These are phyloP conservation scores for Clarias fuscus DNA, from an alignment of 2,797 vertebrate genomes.

Conservation along the genomic window DNA sequence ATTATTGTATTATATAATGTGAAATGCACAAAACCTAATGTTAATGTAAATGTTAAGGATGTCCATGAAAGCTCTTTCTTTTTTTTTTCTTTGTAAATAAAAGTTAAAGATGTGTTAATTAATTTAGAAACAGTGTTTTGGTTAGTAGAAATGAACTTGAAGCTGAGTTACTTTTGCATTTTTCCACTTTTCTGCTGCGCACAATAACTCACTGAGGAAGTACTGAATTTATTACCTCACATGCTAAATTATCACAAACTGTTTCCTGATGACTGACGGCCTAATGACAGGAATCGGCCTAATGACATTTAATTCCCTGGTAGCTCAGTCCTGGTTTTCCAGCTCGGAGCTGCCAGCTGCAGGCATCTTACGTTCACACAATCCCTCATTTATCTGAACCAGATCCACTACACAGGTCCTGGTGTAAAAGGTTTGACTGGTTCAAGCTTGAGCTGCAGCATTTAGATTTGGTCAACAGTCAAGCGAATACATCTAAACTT, in stretches of 20 bases:
- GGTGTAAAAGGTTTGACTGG: slow-evolving; percentile 31
- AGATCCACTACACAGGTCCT: slow-evolving; percentile 7
- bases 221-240: slow-evolving; percentile 4
- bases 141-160: not conserved
- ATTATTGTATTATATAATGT: not conserved
- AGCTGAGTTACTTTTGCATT: not conserved
- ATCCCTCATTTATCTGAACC: slow-evolving; percentile 24
- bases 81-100: no score
- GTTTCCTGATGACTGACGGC: slow-evolving; percentile 25
- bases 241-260: slow-evolving; percentile 2
- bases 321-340: not conserved
- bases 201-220: not conserved
- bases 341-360: not conserved
- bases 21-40: not conserved
- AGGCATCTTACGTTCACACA: not conserved
- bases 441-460: slow-evolving; percentile 46
- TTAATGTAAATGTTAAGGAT: not conserved
- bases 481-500: slow-evolving; percentile 39
- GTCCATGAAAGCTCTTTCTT: no score
- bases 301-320: no score
- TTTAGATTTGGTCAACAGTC: slow-evolving; percentile 55
- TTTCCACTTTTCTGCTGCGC: not conserved
- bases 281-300: not conserved
- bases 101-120: not conserved
- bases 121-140: not conserved